phyloP scores from a whole-genome alignment of 2,888 invertebrate genomes.

The Lepidochitona cinerea region DNA sequence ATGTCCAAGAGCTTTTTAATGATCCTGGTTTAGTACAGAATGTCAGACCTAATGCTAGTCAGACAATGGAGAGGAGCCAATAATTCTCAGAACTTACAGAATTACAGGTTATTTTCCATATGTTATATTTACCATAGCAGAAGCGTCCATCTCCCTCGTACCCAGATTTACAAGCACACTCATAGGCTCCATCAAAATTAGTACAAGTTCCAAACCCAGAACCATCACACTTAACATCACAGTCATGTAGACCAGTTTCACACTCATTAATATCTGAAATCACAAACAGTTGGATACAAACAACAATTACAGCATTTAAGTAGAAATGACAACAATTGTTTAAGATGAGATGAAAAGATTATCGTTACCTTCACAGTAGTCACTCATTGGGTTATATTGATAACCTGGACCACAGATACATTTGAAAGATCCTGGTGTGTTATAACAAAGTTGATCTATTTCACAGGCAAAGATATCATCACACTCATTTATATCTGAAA shows the following conservation, averaged over 20 bases:
- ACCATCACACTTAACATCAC: slow-evolving; percentile 1
- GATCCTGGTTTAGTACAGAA: too few species aligned
- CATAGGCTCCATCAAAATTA: slow-evolving; percentile 16
- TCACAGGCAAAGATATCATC: background rate
- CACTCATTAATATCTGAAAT: slow-evolving; percentile 15
- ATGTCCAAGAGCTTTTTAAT: too few species aligned
- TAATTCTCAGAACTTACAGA: too few species aligned
- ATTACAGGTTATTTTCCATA: too few species aligned
- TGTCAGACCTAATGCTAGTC: too few species aligned
- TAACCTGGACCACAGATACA: background rate
- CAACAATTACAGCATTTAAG: background rate
- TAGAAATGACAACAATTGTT: background rate
- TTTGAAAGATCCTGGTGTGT: background rate
- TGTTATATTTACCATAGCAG: slow-evolving; percentile 2
- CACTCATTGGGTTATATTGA: background rate
- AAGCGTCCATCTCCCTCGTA: background rate
- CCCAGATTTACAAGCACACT: slow-evolving; percentile 18
- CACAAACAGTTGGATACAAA: too few species aligned
- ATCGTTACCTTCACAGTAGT: background rate
- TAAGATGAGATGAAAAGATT: background rate
- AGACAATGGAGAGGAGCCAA: too few species aligned
- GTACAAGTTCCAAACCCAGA: slow-evolving; percentile 1
- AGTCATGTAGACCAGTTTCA: background rate
- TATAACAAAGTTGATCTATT: background rate
- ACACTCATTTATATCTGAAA: background rate